Evolutionary conservation across 2,888 invertebrate genomes (phyloP).

Genomic region (Helicoverpa assulta): DNA sequence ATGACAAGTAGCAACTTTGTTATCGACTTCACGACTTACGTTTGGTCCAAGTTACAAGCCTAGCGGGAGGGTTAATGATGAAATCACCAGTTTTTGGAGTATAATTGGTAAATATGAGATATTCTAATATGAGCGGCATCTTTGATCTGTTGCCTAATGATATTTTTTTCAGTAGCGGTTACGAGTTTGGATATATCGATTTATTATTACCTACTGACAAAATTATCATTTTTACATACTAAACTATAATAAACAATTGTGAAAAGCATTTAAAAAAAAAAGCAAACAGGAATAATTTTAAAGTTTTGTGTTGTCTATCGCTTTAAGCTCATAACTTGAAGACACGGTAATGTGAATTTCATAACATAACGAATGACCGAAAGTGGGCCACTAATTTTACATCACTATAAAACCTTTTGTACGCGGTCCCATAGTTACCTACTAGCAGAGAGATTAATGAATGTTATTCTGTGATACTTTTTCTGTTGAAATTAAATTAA

Average conservation of each 20-base stretch:
- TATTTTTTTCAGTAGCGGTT: neutral
- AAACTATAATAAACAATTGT: too few relatives aligned
- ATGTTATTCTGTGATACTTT: slow-evolving; percentile 17
- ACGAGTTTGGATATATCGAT: neutral
- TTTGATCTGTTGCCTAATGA: neutral
- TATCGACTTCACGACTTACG: slow-evolving; percentile 28
- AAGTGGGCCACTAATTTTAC: slow-evolving; percentile 49
- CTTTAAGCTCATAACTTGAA: slow-evolving; percentile 24
- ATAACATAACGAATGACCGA: slow-evolving; percentile 46
- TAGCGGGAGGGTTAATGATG: neutral
- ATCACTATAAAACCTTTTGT: slow-evolving; percentile 42
- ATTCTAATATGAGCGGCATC: too few relatives aligned
- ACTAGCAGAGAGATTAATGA: slow-evolving; percentile 21
- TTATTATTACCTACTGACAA: too few relatives aligned
- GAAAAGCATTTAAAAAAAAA: too few relatives aligned
- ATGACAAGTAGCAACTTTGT: slow-evolving; percentile 36
- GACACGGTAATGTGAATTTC: slow-evolving; percentile 37
- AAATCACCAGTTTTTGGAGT: neutral
- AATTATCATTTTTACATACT: too few relatives aligned
- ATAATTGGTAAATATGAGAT: neutral
- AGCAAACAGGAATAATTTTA: too few relatives aligned
- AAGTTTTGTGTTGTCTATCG: slow-evolving; percentile 11
- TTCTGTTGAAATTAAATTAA: slow-evolving; percentile 22
- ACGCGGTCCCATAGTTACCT: slow-evolving; percentile 4
- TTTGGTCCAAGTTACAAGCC: slow-evolving; percentile 1